These are phyloP conservation scores for Smutsia temminckii DNA, from an alignment of 2,797 vertebrate genomes.

Conservation along the genomic window DNA sequence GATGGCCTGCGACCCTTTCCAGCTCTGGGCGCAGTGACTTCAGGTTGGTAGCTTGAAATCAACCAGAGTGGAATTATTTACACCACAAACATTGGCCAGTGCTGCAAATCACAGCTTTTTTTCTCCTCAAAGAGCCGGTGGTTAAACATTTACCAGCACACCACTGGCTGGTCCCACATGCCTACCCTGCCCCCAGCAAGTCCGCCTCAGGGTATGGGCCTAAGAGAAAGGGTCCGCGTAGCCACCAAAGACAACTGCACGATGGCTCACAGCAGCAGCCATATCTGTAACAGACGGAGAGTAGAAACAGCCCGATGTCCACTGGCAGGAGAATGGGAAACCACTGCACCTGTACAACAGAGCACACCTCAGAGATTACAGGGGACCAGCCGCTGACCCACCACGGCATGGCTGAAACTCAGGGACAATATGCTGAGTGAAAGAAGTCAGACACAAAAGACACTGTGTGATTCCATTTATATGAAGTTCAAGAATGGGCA, in stretches of 20 bases:
- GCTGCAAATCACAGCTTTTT: neutral
- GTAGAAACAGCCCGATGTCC: neutral
- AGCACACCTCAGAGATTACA: neutral
- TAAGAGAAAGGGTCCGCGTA: neutral
- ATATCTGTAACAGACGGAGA: neutral
- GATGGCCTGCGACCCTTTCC: neutral
- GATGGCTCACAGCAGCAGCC: neutral
- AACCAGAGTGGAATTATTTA: neutral
- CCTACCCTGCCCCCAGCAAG: neutral
- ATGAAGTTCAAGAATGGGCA: neutral
- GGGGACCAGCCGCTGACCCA: neutral
- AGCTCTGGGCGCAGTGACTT: neutral
- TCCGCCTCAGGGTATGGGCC: neutral
- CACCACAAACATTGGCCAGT: neutral
- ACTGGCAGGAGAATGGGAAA: neutral
- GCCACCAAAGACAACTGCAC: neutral
- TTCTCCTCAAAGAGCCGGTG: neutral
- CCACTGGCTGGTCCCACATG: neutral
- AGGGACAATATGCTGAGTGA: neutral
- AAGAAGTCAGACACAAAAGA: neutral
- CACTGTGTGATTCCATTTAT: accelerated
- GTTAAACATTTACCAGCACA: neutral
- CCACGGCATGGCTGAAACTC: neutral
- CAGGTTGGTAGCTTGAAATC: neutral
- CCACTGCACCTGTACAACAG: too few relatives aligned